phyloP scores from a whole-genome alignment of 2,888 invertebrate genomes.

The Synanthedon andrenaeformis region DNA sequence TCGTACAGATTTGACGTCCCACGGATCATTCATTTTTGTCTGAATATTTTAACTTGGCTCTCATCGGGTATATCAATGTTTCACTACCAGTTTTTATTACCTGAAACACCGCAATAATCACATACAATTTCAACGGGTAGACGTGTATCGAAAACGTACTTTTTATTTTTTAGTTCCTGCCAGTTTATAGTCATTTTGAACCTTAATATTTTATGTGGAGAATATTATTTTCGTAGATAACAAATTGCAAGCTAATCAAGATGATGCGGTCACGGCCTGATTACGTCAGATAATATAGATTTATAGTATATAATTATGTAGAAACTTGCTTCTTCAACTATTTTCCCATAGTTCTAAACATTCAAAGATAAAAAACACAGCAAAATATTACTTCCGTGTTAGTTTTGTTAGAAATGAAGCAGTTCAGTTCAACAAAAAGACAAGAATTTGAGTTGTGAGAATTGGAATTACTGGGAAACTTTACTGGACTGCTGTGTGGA shows the following conservation, averaged over 20 bases:
- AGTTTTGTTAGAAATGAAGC: too few species aligned
- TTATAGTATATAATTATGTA: neutral
- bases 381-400: too few species aligned
- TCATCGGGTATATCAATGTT: too few species aligned
- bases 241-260: slow-evolving; percentile 25
- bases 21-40: slow-evolving; percentile 55
- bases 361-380: too few species aligned
- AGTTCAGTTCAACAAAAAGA: too few species aligned
- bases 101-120: too few species aligned
- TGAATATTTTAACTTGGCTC: neutral
- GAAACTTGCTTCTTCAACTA: neutral
- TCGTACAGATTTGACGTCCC: slow-evolving; percentile 59
- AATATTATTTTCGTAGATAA: slow-evolving; percentile 31
- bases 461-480: too few species aligned
- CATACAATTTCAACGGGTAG: neutral
- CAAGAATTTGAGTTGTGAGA: too few species aligned
- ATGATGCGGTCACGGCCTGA: slow-evolving; percentile 53
- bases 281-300: slow-evolving; percentile 47
- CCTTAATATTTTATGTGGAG: slow-evolving; percentile 15
- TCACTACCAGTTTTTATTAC: too few species aligned
- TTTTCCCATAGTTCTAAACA: neutral
- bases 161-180: slow-evolving; percentile 11
- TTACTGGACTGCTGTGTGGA: too few species aligned
- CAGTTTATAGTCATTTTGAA: slow-evolving; percentile 1
- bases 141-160: slow-evolving; percentile 16